These are phyloP conservation scores for Epicauta chinensis DNA, from an alignment of 1,140 invertebrate genomes.

Conservation along the genomic window DNA sequence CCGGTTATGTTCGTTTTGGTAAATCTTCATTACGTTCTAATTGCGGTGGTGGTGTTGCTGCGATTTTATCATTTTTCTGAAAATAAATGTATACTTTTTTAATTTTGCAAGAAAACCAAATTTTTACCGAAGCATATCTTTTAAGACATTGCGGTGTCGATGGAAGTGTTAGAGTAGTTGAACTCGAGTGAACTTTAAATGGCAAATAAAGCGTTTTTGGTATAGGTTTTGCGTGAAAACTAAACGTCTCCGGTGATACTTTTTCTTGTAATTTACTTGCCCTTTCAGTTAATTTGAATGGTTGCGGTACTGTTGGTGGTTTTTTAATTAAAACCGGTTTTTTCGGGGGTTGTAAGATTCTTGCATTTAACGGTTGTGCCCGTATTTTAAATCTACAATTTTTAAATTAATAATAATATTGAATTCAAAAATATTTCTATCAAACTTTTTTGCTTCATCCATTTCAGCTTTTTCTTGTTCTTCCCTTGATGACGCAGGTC, in stretches of 20 bases:
- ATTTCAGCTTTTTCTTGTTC: conserved; percentile 39
- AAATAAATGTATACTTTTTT: neutral
- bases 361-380: conserved; percentile 35
- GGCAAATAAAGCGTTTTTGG: conserved; percentile 23
- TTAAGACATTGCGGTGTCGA: conserved; percentile 23
- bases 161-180: conserved; percentile 17
- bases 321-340: conserved; percentile 28
- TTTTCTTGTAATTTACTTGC: no score
- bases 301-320: conserved; percentile 26
- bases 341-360: conserved; percentile 30
- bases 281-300: conserved; percentile 36
- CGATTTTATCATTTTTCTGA: neutral
- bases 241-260: neutral
- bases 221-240: conserved; percentile 32
- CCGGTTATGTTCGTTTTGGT: conserved; percentile 33
- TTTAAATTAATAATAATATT: neutral
- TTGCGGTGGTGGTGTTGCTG: neutral
- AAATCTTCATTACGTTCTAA: conserved; percentile 9
- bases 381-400: conserved; percentile 33
- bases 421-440: conserved; percentile 9
- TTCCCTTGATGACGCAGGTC: conserved; percentile 34
- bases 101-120: neutral
- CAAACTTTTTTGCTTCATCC: conserved; percentile 37
- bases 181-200: conserved; percentile 9
- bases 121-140: no score